Evolutionary conservation across 2,888 invertebrate species (phyloP).

Genomic region (Omphaloscelis lunosa): DNA sequence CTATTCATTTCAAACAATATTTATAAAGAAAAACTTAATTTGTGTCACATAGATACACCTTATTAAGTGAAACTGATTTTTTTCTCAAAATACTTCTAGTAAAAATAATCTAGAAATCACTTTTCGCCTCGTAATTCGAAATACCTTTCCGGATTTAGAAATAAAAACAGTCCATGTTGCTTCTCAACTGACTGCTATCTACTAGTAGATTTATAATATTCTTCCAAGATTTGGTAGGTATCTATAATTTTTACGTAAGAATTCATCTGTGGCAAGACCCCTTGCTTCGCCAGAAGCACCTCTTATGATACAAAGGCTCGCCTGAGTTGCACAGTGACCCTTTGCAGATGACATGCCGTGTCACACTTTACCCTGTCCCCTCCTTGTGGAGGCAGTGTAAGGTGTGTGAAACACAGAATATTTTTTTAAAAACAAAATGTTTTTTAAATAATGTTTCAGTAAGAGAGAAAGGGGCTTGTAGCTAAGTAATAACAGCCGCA

Average conservation of each 20-base stretch:
- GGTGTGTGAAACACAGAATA: neutral
- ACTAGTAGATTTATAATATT: neutral
- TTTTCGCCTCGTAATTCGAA: neutral
- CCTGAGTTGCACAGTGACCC: slow-evolving; percentile 23
- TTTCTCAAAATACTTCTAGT: neutral
- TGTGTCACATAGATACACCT: neutral
- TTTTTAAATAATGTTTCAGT: no score
- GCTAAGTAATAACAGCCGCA: no score
- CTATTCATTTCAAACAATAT: neutral
- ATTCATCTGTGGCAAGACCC: no score
- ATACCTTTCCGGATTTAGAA: neutral
- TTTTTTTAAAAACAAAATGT: neutral
- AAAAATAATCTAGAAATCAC: neutral
- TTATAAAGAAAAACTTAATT: neutral
- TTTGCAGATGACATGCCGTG: slow-evolving; percentile 25
- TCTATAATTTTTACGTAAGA: neutral
- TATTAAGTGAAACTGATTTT: neutral
- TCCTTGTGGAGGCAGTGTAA: neutral
- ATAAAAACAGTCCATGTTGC: no score
- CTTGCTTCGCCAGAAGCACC: slow-evolving; percentile 9
- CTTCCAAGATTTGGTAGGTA: neutral
- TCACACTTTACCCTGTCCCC: slow-evolving; percentile 9
- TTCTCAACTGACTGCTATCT: neutral
- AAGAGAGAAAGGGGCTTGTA: no score
- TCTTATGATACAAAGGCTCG: slow-evolving; percentile 41